Base-by-base conservation (phyloP, 2,113 vertebrate species). In the Herpetotheres cachinnans region DNA sequence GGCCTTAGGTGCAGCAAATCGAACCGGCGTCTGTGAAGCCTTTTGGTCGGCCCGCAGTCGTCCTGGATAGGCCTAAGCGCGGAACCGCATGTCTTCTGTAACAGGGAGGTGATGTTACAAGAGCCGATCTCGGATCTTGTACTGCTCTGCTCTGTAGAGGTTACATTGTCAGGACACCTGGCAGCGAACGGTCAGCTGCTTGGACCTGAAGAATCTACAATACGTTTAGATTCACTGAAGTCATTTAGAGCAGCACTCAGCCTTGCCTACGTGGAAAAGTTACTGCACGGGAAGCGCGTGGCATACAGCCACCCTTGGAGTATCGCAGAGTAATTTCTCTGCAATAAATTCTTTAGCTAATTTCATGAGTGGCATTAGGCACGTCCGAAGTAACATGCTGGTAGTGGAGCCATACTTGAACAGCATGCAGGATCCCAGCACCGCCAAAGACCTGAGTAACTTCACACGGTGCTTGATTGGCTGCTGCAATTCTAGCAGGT, bases 401-500 rank as follows among this genome's bases (percentile, higher is more conserved):
- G 47, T 18, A 30, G 29, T 19, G 17, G 44, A 77, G 71, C 42
- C 30, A 2, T 0, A 0, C 38, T n/a, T 14, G 2, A 54, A 6
- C 3, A 1, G 19, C 1, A 1, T 10, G 29, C 34, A 0, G 2
- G 40, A 10, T 9, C 17, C 11, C 32, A 24, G 49, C 9, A 0
- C 62, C 1, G 2, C 70, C 21, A 52, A 8, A 38, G 29, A 46
- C 7, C 32, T 17, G 16, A 36, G 59, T 47, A n/a, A 61, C 71
- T 81, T 38, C 13, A 25, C 12, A 0, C 2, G 32, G 67, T 46
- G n/a, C 42, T 73, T 18, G 3, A 9, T 2, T 1, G 27, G 24
- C 71, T 61, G 38, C 61, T 65, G 50, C 25, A 13, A 7, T 20
- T 46, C 59, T 21, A 11, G 13, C 50, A 16, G 26, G 42, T 52